Conservation (phyloP, 1,140 invertebrate genomes). For the Caenorhabditis remanei region DNA sequence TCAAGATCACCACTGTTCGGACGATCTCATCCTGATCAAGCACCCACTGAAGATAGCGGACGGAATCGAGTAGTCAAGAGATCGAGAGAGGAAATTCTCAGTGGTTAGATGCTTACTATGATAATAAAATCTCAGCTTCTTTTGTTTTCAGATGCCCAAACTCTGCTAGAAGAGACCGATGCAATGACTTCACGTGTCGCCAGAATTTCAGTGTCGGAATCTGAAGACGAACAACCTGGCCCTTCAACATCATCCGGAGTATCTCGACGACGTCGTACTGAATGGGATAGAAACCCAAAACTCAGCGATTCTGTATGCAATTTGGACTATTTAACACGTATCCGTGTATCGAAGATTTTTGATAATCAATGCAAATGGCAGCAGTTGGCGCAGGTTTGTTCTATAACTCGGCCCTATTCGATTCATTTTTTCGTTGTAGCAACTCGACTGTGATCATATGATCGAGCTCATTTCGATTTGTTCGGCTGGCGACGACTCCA, state of each 20-base stretch:
- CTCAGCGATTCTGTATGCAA: conserved; percentile 28
- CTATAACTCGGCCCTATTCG: background rate
- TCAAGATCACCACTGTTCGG: conserved; percentile 32
- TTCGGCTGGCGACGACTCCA: conserved; percentile 54
- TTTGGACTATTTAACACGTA: conserved; percentile 61
- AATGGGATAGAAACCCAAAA: conserved; percentile 36
- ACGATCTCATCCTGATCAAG: conserved; percentile 35
- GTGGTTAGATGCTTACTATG: background rate
- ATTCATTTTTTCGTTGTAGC: background rate
- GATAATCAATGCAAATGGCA: conserved; percentile 60
- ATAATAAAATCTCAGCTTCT: too few relatives aligned
- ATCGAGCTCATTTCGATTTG: conserved; percentile 62
- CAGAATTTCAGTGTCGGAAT: background rate
- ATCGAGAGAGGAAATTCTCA: conserved; percentile 4
- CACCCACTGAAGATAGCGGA: background rate
- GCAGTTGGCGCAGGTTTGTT: conserved; percentile 16
- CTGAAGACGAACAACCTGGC: conserved; percentile 31
- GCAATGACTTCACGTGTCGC: conserved; percentile 1
- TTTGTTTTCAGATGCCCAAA: background rate
- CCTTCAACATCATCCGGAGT: conserved; percentile 21
- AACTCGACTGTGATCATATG: conserved; percentile 61
- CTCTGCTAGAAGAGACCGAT: conserved; percentile 8
- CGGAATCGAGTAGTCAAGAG: conserved; percentile 17
- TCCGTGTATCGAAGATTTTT: conserved; percentile 59
- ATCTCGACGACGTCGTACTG: background rate